Conservation (phyloP, 2,113 vertebrate genomes). For the Corythornis madagascariensis region DNA sequence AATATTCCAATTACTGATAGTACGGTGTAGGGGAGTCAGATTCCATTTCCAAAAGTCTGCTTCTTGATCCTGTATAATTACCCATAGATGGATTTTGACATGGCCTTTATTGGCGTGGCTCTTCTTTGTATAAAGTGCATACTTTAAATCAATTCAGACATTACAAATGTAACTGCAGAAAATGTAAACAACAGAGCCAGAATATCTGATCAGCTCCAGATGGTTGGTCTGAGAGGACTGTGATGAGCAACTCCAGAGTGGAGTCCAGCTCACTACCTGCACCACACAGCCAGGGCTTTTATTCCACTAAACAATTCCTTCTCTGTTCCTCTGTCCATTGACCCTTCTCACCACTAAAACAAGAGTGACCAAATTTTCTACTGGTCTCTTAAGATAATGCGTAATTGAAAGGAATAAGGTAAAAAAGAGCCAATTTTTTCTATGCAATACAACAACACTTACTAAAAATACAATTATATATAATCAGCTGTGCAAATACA, state of each 20-base stretch:
- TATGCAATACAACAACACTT: background rate
- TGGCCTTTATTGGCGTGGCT: background rate
- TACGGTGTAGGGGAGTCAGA: background rate
- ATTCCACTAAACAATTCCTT: background rate
- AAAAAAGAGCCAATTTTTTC: background rate
- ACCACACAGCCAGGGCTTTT: background rate
- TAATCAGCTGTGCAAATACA: background rate
- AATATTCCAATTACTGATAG: background rate
- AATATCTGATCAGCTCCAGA: background rate
- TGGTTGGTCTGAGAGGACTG: background rate
- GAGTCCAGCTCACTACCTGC: background rate
- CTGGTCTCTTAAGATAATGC: background rate
- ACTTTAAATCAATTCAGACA: background rate
- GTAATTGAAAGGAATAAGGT: background rate
- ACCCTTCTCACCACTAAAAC: background rate
- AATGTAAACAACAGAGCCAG: background rate
- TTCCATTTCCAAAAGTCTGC: background rate
- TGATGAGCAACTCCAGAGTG: background rate
- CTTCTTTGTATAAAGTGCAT: background rate
- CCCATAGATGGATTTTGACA: background rate
- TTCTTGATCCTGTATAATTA: background rate
- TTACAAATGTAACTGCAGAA: background rate
- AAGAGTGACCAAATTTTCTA: background rate
- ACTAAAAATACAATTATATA: background rate
- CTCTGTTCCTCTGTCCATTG: background rate